These are phyloP conservation scores for Eospalax fontanierii DNA, from an alignment of 2,797 vertebrate genomes.

Conservation along the genomic window DNA sequence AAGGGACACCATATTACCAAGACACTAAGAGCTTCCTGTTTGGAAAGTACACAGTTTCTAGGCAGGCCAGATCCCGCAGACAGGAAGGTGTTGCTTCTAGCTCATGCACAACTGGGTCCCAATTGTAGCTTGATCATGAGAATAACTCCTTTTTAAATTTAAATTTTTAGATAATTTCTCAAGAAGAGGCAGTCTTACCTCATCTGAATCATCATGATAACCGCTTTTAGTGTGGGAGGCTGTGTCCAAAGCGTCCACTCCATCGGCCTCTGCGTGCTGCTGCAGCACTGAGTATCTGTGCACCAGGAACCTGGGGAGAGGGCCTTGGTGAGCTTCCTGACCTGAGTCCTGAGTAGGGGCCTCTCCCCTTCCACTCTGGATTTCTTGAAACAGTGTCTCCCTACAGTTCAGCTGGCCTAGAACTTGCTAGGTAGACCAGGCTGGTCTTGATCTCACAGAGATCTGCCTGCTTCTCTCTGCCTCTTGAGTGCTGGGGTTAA, in stretches of 20 bases:
- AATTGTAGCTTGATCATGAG: not conserved
- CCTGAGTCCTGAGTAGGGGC: too few relatives aligned
- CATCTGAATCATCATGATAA: conserved; percentile 97
- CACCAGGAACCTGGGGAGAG: conserved; percentile 94
- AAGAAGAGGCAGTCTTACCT: conserved; percentile 90
- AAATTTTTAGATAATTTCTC: not conserved
- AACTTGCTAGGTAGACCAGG: too few relatives aligned
- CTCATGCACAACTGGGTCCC: not conserved
- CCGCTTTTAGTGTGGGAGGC: conserved; percentile 88
- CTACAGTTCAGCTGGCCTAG: too few relatives aligned
- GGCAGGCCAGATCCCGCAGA: not conserved
- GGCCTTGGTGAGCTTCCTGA: rapidly evolving
- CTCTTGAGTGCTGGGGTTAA: too few relatives aligned
- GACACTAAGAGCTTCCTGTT: not conserved
- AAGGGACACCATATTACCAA: not conserved
- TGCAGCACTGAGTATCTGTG: conserved; percentile 96
- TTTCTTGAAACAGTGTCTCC: too few relatives aligned
- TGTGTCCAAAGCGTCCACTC: conserved; percentile 91
- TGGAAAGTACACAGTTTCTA: conserved; percentile 12
- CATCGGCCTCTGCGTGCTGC: conserved; percentile 93
- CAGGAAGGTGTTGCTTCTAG: not conserved
- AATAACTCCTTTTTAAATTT: not conserved
- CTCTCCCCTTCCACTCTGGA: too few relatives aligned
- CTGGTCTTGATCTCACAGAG: too few relatives aligned
- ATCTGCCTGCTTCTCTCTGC: too few relatives aligned